A percentile compares a stretch with the other conserved stretches of the same genome.
phyloP scores from a whole-genome alignment of 1,140 invertebrate genomes.

The Archegozetes longisetosus region DNA sequence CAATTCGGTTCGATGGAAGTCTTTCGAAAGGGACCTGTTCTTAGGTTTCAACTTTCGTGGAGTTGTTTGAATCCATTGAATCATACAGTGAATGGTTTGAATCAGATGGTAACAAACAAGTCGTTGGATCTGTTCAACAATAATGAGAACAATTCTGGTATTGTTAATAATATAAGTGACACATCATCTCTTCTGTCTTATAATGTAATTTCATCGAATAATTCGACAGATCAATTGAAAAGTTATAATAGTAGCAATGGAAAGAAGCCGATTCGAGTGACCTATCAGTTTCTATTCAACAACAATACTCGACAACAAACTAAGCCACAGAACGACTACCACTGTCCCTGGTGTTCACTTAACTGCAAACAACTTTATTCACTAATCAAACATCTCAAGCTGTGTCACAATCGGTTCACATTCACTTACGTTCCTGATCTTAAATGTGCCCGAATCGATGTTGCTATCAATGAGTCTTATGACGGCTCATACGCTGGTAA shows the following conservation, averaged over 20 bases:
- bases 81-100: not conserved
- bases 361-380: constrained; percentile 74
- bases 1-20: constrained; percentile 27
- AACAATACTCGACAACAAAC: constrained; percentile 88
- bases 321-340: constrained; percentile 73
- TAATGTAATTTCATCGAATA: not conserved
- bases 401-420: constrained; percentile 80
- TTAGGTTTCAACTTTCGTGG: constrained; percentile 70
- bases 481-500: constrained; percentile 91
- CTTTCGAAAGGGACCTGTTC: constrained; percentile 47
- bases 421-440: constrained; percentile 74
- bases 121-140: not conserved
- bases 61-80: constrained; percentile 31
- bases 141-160: constrained; percentile 9
- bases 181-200: not conserved
- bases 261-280: constrained; percentile 42
- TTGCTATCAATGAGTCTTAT: constrained; percentile 83
- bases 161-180: not conserved
- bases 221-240: not conserved
- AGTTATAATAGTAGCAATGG: not conserved
- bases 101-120: not conserved
- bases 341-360: constrained; percentile 86
- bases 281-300: constrained; percentile 90
- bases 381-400: constrained; percentile 76
- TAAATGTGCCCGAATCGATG: constrained; percentile 74